Evolutionary conservation across 1,140 invertebrate genomes (phyloP).

Genomic region (Lutraria rhynchaena): DNA sequence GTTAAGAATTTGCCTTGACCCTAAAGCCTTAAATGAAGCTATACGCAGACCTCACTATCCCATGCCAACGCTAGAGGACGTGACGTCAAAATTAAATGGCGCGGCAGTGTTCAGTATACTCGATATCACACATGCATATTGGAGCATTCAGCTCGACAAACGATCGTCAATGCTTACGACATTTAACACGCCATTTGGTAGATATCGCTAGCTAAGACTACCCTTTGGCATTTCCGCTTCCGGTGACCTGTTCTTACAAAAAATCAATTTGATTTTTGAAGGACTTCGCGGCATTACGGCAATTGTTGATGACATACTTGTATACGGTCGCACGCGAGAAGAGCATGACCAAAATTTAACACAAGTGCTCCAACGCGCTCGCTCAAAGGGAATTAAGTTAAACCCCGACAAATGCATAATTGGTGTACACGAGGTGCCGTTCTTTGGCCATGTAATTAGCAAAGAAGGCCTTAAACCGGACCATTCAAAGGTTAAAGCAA

Average conservation of each 20-base stretch:
- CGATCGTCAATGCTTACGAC: slow-evolving; percentile 67
- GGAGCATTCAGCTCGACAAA: slow-evolving; percentile 70
- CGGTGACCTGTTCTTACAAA: slow-evolving; percentile 54
- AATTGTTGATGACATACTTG: slow-evolving; percentile 79
- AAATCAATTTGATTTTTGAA: slow-evolving; percentile 63
- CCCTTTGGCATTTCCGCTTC: slow-evolving; percentile 51
- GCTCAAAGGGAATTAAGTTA: neutral
- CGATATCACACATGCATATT: slow-evolving; percentile 76
- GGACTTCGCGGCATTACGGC: slow-evolving; percentile 64
- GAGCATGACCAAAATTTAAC: slow-evolving; percentile 15
- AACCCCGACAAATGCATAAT: slow-evolving; percentile 42
- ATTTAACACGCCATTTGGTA: slow-evolving; percentile 74
- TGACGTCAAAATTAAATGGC: slow-evolving; percentile 21
- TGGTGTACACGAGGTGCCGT: slow-evolving; percentile 35
- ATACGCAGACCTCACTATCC: slow-evolving; percentile 54
- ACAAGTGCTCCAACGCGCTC: neutral
- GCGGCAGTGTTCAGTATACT: slow-evolving; percentile 66
- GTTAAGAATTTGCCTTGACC: slow-evolving; percentile 58
- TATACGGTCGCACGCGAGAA: slow-evolving; percentile 65
- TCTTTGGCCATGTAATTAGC: slow-evolving; percentile 52
- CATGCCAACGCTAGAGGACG: slow-evolving; percentile 47
- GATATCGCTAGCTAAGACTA: slow-evolving; percentile 51
- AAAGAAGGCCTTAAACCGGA: slow-evolving; percentile 77
- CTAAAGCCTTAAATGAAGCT: slow-evolving; percentile 53
- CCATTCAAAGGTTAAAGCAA: slow-evolving; percentile 80